Evolutionary conservation across 35 echinoderm and acorn worm genomes (phyloP).

Genomic region (Ophiothrix spiculata): DNA sequence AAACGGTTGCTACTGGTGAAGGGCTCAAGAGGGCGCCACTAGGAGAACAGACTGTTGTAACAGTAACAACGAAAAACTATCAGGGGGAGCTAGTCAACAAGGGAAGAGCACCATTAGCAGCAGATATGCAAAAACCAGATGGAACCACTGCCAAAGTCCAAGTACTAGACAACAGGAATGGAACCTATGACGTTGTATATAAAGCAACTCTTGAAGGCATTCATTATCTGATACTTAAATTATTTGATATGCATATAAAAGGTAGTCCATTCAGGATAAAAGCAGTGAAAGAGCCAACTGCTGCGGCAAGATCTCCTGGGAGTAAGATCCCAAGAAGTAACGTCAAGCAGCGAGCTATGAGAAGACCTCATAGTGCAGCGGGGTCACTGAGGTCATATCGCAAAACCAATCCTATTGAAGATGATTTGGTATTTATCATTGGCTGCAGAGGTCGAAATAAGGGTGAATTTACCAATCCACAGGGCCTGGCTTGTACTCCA

Average conservation of each 20-base stretch:
- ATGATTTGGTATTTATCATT: conserved; percentile 76
- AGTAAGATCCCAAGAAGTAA: conserved; percentile 82
- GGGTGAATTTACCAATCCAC: conserved; percentile 94
- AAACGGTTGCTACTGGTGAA: conserved; percentile 88
- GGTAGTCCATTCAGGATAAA: conserved; percentile 93
- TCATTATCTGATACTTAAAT: conserved; percentile 68
- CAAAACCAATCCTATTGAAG: conserved; percentile 89
- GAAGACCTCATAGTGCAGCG: conserved; percentile 81
- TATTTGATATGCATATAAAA: conserved; percentile 91
- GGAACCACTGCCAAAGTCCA: conserved; percentile 29
- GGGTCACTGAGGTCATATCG: conserved; percentile 65
- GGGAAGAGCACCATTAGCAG: conserved; percentile 63
- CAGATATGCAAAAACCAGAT: conserved; percentile 73
- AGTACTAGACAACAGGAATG: conserved; percentile 88
- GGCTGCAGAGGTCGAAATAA: conserved; percentile 86
- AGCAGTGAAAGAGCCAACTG: conserved; percentile 58
- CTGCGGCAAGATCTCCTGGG: conserved; percentile 59
- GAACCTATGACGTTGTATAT: conserved; percentile 90
- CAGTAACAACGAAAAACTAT: conserved; percentile 77
- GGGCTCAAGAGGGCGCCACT: conserved; percentile 72
- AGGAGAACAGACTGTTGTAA: conserved; percentile 76
- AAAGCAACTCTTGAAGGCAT: conserved; percentile 69
- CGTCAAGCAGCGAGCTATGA: conserved; percentile 74
- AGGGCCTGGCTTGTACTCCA: conserved; percentile 58
- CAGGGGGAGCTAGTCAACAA: conserved; percentile 71